phyloP scores from a whole-genome alignment of 2,888 invertebrate species.

The Phytoseiulus persimilis region DNA sequence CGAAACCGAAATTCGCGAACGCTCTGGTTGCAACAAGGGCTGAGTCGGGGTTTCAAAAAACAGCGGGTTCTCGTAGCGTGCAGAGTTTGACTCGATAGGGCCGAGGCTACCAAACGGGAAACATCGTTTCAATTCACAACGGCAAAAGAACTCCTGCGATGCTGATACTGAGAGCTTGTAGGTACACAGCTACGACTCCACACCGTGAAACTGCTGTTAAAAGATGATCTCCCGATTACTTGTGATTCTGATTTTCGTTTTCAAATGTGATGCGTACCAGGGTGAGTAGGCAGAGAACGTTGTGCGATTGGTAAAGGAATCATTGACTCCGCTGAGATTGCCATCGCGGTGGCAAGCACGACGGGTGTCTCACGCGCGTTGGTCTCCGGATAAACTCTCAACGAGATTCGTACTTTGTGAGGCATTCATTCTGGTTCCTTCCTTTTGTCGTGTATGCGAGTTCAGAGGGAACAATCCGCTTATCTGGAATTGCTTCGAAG shows the following conservation, averaged over 20 bases:
- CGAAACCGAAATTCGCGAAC: not conserved
- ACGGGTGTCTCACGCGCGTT: too few species aligned
- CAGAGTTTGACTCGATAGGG: not conserved
- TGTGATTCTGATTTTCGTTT: not conserved
- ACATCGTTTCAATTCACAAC: not conserved
- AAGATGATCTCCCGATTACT: not conserved
- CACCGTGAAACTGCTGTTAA: not conserved
- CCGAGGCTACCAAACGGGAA: not conserved
- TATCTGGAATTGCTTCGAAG: not conserved
- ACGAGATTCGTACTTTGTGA: not conserved
- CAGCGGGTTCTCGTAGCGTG: not conserved
- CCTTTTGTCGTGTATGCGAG: too few species aligned
- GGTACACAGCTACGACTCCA: not conserved
- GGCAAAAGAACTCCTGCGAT: not conserved
- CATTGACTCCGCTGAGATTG: too few species aligned
- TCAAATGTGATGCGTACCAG: not conserved
- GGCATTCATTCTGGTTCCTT: too few species aligned
- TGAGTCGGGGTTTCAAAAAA: not conserved
- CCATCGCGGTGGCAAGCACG: too few species aligned
- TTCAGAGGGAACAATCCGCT: not conserved
- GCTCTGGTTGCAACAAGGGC: not conserved
- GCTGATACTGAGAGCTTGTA: not conserved
- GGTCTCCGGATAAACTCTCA: too few species aligned
- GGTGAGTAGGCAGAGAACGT: not conserved
- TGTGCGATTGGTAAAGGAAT: not conserved